phyloP scores from a whole-genome alignment of 1,140 invertebrate genomes.

The Maconellicoccus hirsutus region DNA sequence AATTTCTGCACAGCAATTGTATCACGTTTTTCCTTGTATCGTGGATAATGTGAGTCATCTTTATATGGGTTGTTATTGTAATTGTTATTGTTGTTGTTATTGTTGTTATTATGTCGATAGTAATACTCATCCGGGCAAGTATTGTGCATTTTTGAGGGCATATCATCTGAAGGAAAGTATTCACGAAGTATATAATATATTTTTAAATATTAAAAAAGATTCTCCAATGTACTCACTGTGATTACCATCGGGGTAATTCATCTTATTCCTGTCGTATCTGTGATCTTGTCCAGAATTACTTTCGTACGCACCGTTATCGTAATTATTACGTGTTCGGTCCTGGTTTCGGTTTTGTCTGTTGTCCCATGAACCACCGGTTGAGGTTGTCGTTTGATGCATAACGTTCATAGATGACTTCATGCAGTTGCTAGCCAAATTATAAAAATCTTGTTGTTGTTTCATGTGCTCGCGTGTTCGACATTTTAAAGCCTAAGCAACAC shows the following conservation, averaged over 20 bases:
- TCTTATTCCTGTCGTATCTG: neutral
- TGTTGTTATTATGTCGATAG: neutral
- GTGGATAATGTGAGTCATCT: neutral
- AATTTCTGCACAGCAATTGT: neutral
- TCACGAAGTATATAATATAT: neutral
- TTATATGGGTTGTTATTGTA: neutral
- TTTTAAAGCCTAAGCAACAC: constrained; percentile 13
- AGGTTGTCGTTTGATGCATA: neutral
- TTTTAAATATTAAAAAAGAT: neutral
- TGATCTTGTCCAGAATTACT: too few species aligned
- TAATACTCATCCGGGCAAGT: neutral
- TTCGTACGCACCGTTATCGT: too few species aligned
- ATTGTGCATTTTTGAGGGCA: neutral
- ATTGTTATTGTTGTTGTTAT: neutral
- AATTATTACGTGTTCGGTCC: neutral
- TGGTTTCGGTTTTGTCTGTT: neutral
- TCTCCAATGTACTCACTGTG: neutral
- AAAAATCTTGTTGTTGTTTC: constrained; percentile 20
- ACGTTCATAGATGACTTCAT: constrained; percentile 3
- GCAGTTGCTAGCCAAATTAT: neutral
- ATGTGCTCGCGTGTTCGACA: constrained; percentile 9
- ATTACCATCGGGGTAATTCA: neutral
- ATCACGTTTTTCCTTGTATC: constrained; percentile 1
- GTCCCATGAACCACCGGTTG: neutral
- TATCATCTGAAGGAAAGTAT: neutral